Conservation (phyloP, 1,140 invertebrate species). For the Chrysomallon squamiferum region DNA sequence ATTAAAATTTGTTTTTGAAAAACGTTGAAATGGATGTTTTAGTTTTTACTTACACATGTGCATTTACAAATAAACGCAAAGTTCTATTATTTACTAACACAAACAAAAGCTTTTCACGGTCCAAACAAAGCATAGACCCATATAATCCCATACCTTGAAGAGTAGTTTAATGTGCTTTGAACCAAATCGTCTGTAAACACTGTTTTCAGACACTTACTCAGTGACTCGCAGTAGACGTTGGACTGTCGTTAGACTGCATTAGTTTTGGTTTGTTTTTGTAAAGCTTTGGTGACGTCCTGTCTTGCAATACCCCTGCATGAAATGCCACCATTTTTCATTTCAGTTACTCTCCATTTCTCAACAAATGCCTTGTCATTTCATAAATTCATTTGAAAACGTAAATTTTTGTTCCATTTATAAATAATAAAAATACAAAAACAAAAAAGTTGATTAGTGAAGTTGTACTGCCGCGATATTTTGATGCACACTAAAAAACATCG, state of each 20-base stretch:
- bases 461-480: background rate
- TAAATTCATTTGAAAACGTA: background rate
- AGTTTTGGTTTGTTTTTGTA: background rate
- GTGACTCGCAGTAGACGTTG: no score
- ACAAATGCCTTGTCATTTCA: background rate
- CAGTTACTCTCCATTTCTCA: background rate
- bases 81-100: no score
- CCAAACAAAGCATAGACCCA: no score
- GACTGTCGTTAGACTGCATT: background rate
- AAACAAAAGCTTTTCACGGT: no score
- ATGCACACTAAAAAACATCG: background rate
- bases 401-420: background rate
- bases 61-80: no score
- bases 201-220: no score
- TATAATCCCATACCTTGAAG: no score
- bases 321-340: background rate
- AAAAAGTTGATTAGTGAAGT: background rate
- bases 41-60: no score
- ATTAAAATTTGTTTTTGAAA: no score
- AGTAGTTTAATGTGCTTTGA: no score
- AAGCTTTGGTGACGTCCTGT: background rate
- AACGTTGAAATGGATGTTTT: no score
- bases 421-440: constrained; percentile 1
- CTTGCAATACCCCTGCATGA: background rate
- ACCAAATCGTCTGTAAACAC: no score